phyloP scores from a whole-genome alignment of 2,888 invertebrate species.

The Eupithecia vulgata region DNA sequence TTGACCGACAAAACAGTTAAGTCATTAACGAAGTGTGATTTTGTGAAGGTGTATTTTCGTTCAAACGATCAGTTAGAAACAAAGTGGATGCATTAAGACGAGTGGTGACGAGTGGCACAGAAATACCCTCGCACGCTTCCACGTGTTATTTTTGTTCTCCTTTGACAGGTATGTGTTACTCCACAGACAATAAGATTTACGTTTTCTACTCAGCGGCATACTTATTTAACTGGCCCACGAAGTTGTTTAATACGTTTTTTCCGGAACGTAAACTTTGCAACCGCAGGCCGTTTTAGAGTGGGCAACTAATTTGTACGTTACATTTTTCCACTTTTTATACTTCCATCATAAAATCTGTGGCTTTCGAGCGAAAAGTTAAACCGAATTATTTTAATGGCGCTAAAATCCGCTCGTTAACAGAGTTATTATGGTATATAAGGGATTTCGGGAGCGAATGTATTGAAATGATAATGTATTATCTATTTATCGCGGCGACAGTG shows the following conservation, averaged over 20 bases:
- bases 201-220: slow-evolving; percentile 47
- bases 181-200: slow-evolving; percentile 49
- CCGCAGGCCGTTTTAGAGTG: slow-evolving; percentile 29
- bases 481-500: slow-evolving; percentile 46
- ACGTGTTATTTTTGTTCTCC: slow-evolving; percentile 64
- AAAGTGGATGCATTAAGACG: slow-evolving; percentile 44
- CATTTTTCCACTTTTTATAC: slow-evolving; percentile 28
- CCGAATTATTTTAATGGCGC: slow-evolving; percentile 37
- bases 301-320: slow-evolving; percentile 31
- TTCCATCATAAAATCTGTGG: slow-evolving; percentile 25
- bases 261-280: slow-evolving; percentile 39
- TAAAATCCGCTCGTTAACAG: slow-evolving; percentile 30
- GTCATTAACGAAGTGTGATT: slow-evolving; percentile 29
- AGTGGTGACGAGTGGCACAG: slow-evolving; percentile 49
- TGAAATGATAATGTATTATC: slow-evolving; percentile 37
- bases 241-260: slow-evolving; percentile 39
- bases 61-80: slow-evolving; percentile 36
- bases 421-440: slow-evolving; percentile 29
- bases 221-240: slow-evolving; percentile 45
- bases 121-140: slow-evolving; percentile 61
- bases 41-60: slow-evolving; percentile 33
- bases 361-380: slow-evolving; percentile 32
- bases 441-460: slow-evolving; percentile 18
- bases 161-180: slow-evolving; percentile 71
- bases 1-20: slow-evolving; percentile 11